Evolutionary conservation across 2,888 invertebrate species (phyloP).

Genomic region (Stenchaetothrips biformis): DNA sequence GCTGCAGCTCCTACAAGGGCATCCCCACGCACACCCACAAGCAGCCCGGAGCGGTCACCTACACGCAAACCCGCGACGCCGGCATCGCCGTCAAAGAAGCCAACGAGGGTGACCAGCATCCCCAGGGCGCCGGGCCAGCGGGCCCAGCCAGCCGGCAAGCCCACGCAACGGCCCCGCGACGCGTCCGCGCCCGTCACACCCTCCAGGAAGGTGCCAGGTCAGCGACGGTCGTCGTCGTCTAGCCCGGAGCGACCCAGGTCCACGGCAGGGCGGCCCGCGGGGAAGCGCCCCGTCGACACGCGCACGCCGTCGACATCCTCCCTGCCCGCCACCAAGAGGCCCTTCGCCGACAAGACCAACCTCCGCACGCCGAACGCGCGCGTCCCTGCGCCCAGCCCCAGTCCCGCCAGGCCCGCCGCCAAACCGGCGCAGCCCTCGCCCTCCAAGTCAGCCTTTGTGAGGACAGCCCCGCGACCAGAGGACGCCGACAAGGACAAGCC

Average conservation of each 20-base stretch:
- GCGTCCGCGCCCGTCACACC: conserved; percentile 1
- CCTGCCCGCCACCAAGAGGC: conserved; percentile 27
- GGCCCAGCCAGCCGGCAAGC: conserved; percentile 24
- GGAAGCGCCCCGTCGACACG: conserved; percentile 30
- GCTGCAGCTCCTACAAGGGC: neutral
- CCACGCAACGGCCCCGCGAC: conserved; percentile 7
- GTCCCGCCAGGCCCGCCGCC: conserved; percentile 19
- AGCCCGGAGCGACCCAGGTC: conserved; percentile 31
- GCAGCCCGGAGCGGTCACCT: conserved; percentile 10
- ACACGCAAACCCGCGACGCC: neutral
- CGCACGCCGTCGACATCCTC: conserved; percentile 27
- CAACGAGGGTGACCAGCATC: neutral
- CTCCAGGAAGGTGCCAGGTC: conserved; percentile 29
- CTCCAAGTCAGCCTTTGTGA: conserved; percentile 6
- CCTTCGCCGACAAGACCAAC: neutral
- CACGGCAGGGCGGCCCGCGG: conserved; percentile 25
- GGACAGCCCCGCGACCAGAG: neutral
- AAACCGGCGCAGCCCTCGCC: conserved; percentile 3
- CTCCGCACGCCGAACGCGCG: neutral
- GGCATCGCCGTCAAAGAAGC: neutral
- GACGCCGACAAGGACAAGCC: neutral
- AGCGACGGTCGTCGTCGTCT: conserved; percentile 35
- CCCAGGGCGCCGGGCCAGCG: neutral
- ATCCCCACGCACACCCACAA: conserved; percentile 9
- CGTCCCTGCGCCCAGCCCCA: conserved; percentile 20